Evolutionary conservation across 1,140 invertebrate genomes (phyloP).

Genomic region (Aphelinus atriplicis): DNA sequence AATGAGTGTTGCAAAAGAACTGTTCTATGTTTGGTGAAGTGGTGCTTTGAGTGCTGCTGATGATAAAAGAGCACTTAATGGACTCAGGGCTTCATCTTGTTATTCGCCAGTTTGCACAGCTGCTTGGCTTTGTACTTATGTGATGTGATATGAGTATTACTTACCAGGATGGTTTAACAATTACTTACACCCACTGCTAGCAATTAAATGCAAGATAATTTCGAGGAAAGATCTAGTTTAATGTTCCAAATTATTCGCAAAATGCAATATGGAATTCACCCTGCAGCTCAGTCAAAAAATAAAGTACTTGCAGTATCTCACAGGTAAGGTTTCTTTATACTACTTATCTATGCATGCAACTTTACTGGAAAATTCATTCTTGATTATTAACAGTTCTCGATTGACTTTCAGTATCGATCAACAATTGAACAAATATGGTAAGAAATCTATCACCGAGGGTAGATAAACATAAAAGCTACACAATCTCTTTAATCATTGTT

Average conservation of each 20-base stretch:
- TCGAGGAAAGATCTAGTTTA: slow-evolving; percentile 73
- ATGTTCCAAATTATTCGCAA: slow-evolving; percentile 88
- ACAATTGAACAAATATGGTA: slow-evolving; percentile 81
- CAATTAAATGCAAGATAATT: slow-evolving; percentile 66
- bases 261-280: slow-evolving; percentile 78
- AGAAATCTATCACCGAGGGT: slow-evolving; percentile 77
- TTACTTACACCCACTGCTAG: slow-evolving; percentile 79
- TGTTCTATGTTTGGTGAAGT: slow-evolving; percentile 91
- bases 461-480: slow-evolving; percentile 83
- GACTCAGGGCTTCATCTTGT: slow-evolving; percentile 83
- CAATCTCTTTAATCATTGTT: slow-evolving; percentile 83
- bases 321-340: slow-evolving; percentile 53
- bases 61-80: slow-evolving; percentile 88
- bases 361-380: slow-evolving; percentile 8
- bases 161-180: slow-evolving; percentile 84
- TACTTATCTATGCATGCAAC: slow-evolving; percentile 13
- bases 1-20: slow-evolving; percentile 84
- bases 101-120: slow-evolving; percentile 89
- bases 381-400: background rate
- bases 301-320: slow-evolving; percentile 72
- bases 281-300: slow-evolving; percentile 72
- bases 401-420: slow-evolving; percentile 70
- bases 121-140: slow-evolving; percentile 89
- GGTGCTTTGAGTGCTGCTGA: slow-evolving; percentile 80
- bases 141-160: slow-evolving; percentile 77